Evolutionary conservation across 1,140 invertebrate genomes (phyloP).

Genomic region (Diorhabda carinulata): DNA sequence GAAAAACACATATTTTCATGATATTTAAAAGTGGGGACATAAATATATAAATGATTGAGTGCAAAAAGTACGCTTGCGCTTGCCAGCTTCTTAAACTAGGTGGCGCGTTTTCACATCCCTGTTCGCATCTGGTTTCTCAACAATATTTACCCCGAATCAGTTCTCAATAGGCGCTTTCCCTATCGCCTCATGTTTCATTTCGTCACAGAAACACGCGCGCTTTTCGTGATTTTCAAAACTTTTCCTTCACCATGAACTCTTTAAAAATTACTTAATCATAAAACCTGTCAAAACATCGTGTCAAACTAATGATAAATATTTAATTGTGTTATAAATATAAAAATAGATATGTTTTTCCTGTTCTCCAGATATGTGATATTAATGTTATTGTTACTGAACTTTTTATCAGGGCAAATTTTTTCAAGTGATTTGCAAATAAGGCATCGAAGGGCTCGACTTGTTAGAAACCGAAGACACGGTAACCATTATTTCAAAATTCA

Average conservation of each 20-base stretch:
- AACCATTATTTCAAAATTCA: constrained; percentile 27
- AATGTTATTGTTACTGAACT: constrained; percentile 24
- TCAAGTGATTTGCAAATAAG: constrained; percentile 29
- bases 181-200: constrained; percentile 22
- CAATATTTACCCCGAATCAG: constrained; percentile 30
- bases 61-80: constrained; percentile 33
- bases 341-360: constrained; percentile 17
- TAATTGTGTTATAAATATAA: constrained; percentile 11
- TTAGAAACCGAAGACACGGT: constrained; percentile 32
- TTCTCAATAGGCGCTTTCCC: constrained; percentile 25
- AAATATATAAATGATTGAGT: constrained; percentile 17
- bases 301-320: constrained; percentile 3
- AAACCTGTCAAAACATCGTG: constrained; percentile 9
- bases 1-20: not conserved
- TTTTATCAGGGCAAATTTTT: constrained; percentile 26
- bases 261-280: constrained; percentile 3
- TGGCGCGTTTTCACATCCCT: constrained; percentile 36
- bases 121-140: constrained; percentile 34
- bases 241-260: constrained; percentile 16
- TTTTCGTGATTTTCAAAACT: constrained; percentile 27
- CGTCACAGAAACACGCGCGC: constrained; percentile 21
- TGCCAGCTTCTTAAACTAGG: constrained; percentile 36
- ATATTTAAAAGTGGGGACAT: not conserved
- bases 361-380: constrained; percentile 17
- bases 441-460: constrained; percentile 34